Conservation (phyloP, 2,888 invertebrate genomes). For the Oxyscelio sp. region DNA sequence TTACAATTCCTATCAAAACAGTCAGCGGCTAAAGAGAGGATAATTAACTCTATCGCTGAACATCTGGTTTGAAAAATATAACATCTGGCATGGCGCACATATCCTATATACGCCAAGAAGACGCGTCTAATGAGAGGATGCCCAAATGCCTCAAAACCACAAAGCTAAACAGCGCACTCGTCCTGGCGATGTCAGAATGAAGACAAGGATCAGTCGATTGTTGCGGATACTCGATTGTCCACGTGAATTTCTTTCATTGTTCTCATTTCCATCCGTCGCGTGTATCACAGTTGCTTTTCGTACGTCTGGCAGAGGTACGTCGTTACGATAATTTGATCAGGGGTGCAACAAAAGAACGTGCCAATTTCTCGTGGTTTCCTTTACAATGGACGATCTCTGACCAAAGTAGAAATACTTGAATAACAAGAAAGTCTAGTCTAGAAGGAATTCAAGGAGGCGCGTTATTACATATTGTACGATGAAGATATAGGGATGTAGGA, state of each 20-base stretch:
- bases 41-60: constrained; percentile 40
- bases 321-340: constrained; percentile 58
- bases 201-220: constrained; percentile 35
- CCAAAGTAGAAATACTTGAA: constrained; percentile 43
- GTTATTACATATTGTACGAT: constrained; percentile 47
- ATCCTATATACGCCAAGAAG: constrained; percentile 2
- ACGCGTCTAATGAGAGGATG: constrained; percentile 37
- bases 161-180: constrained; percentile 43
- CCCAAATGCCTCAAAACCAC: constrained; percentile 28
- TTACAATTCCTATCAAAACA: constrained; percentile 54
- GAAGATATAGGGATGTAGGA: constrained; percentile 15
- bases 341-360: constrained; percentile 55
- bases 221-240: constrained; percentile 34
- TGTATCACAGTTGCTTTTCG: constrained; percentile 33
- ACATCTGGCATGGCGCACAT: constrained; percentile 44
- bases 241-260: constrained; percentile 37
- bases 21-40: constrained; percentile 18
- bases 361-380: constrained; percentile 66
- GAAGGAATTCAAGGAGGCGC: constrained; percentile 47
- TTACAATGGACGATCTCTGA: constrained; percentile 42
- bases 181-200: constrained; percentile 18
- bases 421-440: constrained; percentile 56
- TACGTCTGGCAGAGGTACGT: constrained; percentile 43
- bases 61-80: constrained; percentile 38
- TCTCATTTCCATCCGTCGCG: constrained; percentile 57